Conservation (phyloP, 2,113 vertebrate genomes). For the Lucifuga dentata region DNA sequence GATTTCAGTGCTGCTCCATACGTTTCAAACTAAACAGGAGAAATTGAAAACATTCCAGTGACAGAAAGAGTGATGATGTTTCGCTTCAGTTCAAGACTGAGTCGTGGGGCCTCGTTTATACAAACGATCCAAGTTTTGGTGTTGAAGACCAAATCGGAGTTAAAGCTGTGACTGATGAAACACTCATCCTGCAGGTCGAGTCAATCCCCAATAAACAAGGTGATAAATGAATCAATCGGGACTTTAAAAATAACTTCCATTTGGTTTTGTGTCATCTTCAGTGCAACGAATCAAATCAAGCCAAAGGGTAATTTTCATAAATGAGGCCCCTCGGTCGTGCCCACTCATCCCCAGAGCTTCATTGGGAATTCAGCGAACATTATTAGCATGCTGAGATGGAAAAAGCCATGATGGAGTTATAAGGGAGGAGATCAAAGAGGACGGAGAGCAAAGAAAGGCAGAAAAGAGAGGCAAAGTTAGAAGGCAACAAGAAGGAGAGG, state of each 20-base stretch:
- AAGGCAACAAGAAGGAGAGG: background rate
- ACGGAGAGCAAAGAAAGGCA: background rate
- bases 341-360: slow-evolving; percentile 1
- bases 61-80: slow-evolving; percentile 29
- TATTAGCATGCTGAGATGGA: slow-evolving; percentile 33
- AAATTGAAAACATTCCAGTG: slow-evolving; percentile 60
- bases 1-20: slow-evolving; percentile 44
- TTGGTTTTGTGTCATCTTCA: background rate
- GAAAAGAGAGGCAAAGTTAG: background rate
- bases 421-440: background rate
- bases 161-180: slow-evolving; percentile 18
- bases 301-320: slow-evolving; percentile 39
- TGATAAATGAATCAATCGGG: slow-evolving; percentile 3
- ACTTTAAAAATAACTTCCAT: slow-evolving; percentile 2
- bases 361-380: background rate
- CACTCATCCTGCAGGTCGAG: slow-evolving; percentile 10
- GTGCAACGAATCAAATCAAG: slow-evolving; percentile 21
- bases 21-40: slow-evolving; percentile 36
- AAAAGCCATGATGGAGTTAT: background rate
- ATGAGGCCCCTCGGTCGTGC: slow-evolving; percentile 29
- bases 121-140: slow-evolving; percentile 15
- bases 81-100: slow-evolving; percentile 1
- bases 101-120: slow-evolving; percentile 36
- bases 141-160: background rate
- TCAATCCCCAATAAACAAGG: background rate